Evolutionary conservation across 2,797 vertebrate genomes (phyloP).

Genomic region (Florisuga fusca): DNA sequence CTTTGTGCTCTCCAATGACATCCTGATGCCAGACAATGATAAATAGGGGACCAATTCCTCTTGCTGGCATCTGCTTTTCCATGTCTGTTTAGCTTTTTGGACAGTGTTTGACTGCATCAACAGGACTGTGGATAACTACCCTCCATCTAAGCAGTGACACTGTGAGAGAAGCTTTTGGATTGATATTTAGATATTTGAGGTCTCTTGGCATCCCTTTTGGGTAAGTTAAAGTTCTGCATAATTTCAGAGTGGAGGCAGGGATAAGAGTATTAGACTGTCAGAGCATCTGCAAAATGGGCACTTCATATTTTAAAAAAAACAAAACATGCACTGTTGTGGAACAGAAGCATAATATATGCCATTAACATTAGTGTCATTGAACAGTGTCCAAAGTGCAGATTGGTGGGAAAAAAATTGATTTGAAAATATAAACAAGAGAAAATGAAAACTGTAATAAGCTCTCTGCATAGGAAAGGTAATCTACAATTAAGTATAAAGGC

Average conservation of each 20-base stretch:
- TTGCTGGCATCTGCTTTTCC: slow-evolving; percentile 56
- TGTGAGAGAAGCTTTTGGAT: not conserved
- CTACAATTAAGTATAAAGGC: slow-evolving; percentile 67
- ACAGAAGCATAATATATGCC: slow-evolving; percentile 75
- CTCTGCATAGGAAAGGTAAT: slow-evolving; percentile 57
- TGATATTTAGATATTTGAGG: slow-evolving; percentile 57
- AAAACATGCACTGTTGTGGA: slow-evolving; percentile 64
- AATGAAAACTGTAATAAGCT: slow-evolving; percentile 69
- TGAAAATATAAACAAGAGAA: slow-evolving; percentile 75
- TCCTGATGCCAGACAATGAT: not conserved
- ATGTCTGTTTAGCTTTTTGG: not conserved
- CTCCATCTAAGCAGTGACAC: not conserved
- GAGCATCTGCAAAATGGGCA: slow-evolving; percentile 78
- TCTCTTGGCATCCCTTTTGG: slow-evolving; percentile 16
- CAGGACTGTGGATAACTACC: not conserved
- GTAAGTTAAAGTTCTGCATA: slow-evolving; percentile 28
- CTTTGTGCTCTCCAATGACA: not conserved
- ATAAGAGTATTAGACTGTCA: slow-evolving; percentile 29
- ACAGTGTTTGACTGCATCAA: not conserved
- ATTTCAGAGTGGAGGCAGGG: slow-evolving; percentile 34
- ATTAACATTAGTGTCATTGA: slow-evolving; percentile 73
- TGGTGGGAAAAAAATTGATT: slow-evolving; percentile 74
- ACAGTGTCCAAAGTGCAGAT: slow-evolving; percentile 71
- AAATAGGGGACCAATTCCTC: slow-evolving; percentile 35
- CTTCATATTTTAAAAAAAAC: slow-evolving; percentile 74